These are phyloP conservation scores for Monoplex corrugatus DNA, from an alignment of 2,888 invertebrate species.

Conservation along the genomic window DNA sequence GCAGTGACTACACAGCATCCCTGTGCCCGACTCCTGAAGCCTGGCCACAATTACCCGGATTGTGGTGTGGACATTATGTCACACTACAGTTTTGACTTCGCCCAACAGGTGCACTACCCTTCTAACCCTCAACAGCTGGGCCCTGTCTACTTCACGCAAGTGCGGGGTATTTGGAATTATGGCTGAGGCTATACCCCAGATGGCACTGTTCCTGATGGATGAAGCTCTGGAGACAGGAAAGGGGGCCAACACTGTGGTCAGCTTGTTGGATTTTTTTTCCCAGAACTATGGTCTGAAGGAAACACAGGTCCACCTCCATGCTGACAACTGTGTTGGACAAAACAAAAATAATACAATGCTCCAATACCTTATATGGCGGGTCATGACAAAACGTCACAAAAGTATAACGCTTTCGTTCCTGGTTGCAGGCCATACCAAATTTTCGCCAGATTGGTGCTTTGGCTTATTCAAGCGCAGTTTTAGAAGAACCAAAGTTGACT, in stretches of 20 bases:
- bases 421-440: slow-evolving; percentile 55
- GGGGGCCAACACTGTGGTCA: slow-evolving; percentile 51
- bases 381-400: slow-evolving; percentile 23
- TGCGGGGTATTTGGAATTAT: slow-evolving; percentile 46
- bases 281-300: slow-evolving; percentile 50
- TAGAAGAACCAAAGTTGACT: slow-evolving; percentile 38
- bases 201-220: slow-evolving; percentile 40
- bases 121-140: slow-evolving; percentile 61
- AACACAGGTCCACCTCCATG: slow-evolving; percentile 40
- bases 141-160: slow-evolving; percentile 54
- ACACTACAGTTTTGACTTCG: slow-evolving; percentile 47
- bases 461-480: slow-evolving; percentile 44
- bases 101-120: slow-evolving; percentile 61
- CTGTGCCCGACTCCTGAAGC: neutral
- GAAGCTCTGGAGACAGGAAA: slow-evolving; percentile 48
- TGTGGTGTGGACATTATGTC: neutral
- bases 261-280: slow-evolving; percentile 49
- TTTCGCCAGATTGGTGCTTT: slow-evolving; percentile 56
- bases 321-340: slow-evolving; percentile 45
- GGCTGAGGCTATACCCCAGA: slow-evolving; percentile 25
- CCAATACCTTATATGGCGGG: slow-evolving; percentile 51
- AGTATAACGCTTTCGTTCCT: slow-evolving; percentile 41
- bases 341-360: slow-evolving; percentile 45
- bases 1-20: neutral
- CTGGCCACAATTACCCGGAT: neutral